A percentile compares a stretch with the other conserved stretches of the same genome.
Evolutionary conservation across 2,888 invertebrate genomes (phyloP).

Genomic region (Syritta pipiens): DNA sequence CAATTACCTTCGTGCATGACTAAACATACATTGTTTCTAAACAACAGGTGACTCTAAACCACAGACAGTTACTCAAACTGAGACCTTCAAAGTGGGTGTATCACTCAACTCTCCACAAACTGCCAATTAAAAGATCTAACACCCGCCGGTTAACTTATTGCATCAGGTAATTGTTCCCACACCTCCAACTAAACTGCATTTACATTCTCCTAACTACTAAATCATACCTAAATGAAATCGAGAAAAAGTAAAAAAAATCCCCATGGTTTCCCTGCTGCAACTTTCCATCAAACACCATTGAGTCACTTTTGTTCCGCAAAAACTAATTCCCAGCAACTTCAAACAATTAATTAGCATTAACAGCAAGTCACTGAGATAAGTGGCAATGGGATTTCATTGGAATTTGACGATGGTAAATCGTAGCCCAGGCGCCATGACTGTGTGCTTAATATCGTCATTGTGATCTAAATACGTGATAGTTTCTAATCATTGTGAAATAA

Average conservation of each 20-base stretch:
- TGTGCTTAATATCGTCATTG: not conserved
- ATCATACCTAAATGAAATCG: too few relatives aligned
- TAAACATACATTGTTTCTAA: too few relatives aligned
- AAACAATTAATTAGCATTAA: slow-evolving; percentile 2
- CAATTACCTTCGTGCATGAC: too few relatives aligned
- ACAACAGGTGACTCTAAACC: too few relatives aligned
- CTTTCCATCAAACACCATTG: not conserved
- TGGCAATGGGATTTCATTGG: slow-evolving; percentile 1
- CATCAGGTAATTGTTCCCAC: too few relatives aligned
- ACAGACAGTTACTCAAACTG: too few relatives aligned
- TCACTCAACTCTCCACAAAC: too few relatives aligned
- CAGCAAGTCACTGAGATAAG: not conserved
- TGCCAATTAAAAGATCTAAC: too few relatives aligned
- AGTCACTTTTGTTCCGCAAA: not conserved
- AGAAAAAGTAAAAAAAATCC: too few relatives aligned
- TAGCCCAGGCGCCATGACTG: not conserved
- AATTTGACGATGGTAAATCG: not conserved
- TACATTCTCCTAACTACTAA: too few relatives aligned
- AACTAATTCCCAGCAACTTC: not conserved
- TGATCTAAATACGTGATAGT: not conserved
- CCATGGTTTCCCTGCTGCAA: not conserved
- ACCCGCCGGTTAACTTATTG: not conserved
- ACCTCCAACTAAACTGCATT: too few relatives aligned
- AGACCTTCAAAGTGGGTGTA: too few relatives aligned
- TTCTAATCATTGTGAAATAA: not conserved